Evolutionary conservation across 2,113 vertebrate genomes (phyloP), one percentile per base, ranked within the genome.

Genomic region (Stictonetta naevosa): DNA sequence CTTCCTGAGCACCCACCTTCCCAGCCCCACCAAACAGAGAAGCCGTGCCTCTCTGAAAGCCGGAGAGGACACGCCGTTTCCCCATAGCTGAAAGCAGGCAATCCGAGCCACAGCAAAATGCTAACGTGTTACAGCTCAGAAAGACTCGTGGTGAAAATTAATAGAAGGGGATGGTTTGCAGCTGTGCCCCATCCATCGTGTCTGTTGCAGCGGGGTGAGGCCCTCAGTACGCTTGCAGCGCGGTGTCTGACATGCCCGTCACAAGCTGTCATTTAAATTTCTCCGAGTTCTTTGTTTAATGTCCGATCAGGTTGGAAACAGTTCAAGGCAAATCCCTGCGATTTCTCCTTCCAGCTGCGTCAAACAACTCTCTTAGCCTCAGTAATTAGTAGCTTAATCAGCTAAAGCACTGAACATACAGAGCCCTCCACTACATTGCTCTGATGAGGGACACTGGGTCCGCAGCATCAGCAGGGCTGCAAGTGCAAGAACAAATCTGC

Each of bases 391-490:
- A 73, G 76, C 55, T 55, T 56, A n/a, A 84, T 67, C 38, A 85
- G 58, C 60, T 81, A 63, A 92, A 46, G 52, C 69, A 48, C 10
- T 38, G 75, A 88, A 60, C n/a, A 9, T 10, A 33, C 0, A 56
- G 17, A 92, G 44, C 53, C 64, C 29, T 64, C 40, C 0, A 1
- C 79, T 79, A 29, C 0, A 0, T 13, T 58, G 46, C 4, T 53
- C 36, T 63, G 38, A 71, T 18, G 20, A 72, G 44, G 62, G 19
- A 18, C 6, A 2, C 21, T 28, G n/a, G 8, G 29, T 33, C 25
- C 19, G 5, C 16, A 52, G 52, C 31, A 44, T 69, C 52, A 59
- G 55, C 14, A 11, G 29, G 46, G 26, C 23, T 29, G 48, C 23
- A 34, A 52, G 31, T 26, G 50, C 34, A 18, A 20, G 17, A 69